phyloP scores from a whole-genome alignment of 2,797 vertebrate genomes.

The Anisognathus igniventris region DNA sequence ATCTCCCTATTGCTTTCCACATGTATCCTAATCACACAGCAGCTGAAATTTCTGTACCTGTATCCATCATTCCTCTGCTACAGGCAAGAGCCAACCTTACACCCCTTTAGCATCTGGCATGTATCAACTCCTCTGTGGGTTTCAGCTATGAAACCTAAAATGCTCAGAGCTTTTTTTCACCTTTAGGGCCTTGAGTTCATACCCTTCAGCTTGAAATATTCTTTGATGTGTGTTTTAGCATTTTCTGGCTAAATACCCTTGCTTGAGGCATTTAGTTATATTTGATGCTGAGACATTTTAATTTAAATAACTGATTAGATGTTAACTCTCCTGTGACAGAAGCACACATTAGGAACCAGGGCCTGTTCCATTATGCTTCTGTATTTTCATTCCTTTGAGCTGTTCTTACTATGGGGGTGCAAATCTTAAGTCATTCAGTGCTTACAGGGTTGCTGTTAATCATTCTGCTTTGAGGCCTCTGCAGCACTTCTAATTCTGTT shows the following conservation, averaged over 20 bases:
- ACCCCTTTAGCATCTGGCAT: neutral
- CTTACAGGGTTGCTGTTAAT: neutral
- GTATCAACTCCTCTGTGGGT: neutral
- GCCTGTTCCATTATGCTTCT: neutral
- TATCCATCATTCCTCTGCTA: neutral
- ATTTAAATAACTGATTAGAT: constrained; percentile 45
- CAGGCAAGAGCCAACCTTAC: neutral
- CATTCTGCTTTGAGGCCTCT: neutral
- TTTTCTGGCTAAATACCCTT: constrained; percentile 8
- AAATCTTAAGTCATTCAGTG: neutral
- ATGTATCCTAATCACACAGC: neutral
- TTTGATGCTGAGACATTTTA: constrained; percentile 15
- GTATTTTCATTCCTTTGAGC: neutral
- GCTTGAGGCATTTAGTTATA: neutral
- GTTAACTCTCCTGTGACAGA: neutral
- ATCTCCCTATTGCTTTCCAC: neutral
- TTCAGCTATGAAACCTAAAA: neutral
- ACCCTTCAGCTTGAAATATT: neutral
- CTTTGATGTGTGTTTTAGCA: neutral
- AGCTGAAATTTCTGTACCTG: neutral
- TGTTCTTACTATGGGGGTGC: neutral
- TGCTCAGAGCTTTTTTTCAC: neutral
- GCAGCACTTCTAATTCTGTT: neutral
- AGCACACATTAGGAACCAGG: neutral
- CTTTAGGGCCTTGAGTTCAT: neutral